Evolutionary conservation across 2,888 invertebrate species (phyloP).

Genomic region (Venusia cambrica): DNA sequence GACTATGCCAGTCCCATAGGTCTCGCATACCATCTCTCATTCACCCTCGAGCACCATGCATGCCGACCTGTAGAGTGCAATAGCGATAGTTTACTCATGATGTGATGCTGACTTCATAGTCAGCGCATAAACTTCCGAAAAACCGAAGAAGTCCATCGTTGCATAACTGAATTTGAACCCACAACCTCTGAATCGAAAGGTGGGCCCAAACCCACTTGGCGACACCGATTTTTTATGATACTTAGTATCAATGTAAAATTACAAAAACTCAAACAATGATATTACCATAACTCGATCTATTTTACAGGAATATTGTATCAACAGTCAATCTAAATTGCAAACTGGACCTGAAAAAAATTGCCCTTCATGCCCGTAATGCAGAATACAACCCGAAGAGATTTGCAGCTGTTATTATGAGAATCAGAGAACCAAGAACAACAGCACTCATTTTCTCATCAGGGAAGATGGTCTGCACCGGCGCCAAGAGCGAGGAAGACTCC

Average conservation of each 20-base stretch:
- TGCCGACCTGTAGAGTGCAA: too few species aligned
- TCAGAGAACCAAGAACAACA: slow-evolving; percentile 91
- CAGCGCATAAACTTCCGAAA: too few species aligned
- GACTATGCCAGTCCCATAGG: too few species aligned
- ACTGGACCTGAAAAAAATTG: slow-evolving; percentile 97
- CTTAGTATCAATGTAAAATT: not conserved
- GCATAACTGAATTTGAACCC: too few species aligned
- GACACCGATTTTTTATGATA: not conserved
- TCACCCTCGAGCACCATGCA: too few species aligned
- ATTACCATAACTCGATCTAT: slow-evolving; percentile 3
- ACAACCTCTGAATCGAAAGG: too few species aligned
- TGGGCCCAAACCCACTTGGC: too few species aligned
- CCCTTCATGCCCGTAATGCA: slow-evolving; percentile 98
- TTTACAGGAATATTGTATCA: slow-evolving; percentile 96
- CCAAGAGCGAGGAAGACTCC: slow-evolving; percentile 90
- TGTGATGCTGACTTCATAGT: too few species aligned
- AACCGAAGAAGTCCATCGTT: too few species aligned
- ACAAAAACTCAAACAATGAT: not conserved
- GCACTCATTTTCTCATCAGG: slow-evolving; percentile 90
- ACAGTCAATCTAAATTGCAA: slow-evolving; percentile 98
- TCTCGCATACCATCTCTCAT: too few species aligned
- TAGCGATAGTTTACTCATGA: too few species aligned
- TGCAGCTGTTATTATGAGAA: slow-evolving; percentile 99
- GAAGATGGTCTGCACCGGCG: slow-evolving; percentile 92
- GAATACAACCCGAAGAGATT: slow-evolving; percentile 99